Conservation (phyloP, 2,888 invertebrate species). For the Drosophila demipolita region DNA sequence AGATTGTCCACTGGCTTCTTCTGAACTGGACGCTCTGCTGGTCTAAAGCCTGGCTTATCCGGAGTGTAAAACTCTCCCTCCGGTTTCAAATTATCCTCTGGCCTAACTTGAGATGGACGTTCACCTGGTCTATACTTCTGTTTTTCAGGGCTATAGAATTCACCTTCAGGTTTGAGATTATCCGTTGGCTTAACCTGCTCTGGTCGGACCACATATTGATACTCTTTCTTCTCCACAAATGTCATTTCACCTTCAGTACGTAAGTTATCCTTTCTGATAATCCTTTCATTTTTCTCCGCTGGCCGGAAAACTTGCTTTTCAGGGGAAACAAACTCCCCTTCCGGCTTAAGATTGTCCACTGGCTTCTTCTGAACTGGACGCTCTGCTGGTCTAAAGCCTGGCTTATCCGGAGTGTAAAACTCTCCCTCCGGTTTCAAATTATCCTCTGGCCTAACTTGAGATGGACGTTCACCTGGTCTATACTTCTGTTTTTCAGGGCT, state of each 20-base stretch:
- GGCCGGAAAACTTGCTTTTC: slow-evolving; percentile 85
- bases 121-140: slow-evolving; percentile 80
- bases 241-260: slow-evolving; percentile 83
- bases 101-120: slow-evolving; percentile 46
- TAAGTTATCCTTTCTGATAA: slow-evolving; percentile 85
- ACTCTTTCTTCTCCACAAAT: slow-evolving; percentile 80
- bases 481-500: slow-evolving; percentile 80
- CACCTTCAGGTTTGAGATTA: slow-evolving; percentile 86
- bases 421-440: slow-evolving; percentile 87
- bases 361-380: slow-evolving; percentile 67
- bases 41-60: slow-evolving; percentile 29
- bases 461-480: slow-evolving; percentile 84
- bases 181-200: slow-evolving; percentile 86
- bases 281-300: slow-evolving; percentile 84
- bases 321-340: slow-evolving; percentile 85
- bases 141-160: slow-evolving; percentile 79
- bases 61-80: slow-evolving; percentile 86
- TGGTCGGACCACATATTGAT: slow-evolving; percentile 70
- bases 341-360: slow-evolving; percentile 85
- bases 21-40: slow-evolving; percentile 49
- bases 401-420: slow-evolving; percentile 59
- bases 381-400: slow-evolving; percentile 46
- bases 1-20: slow-evolving; percentile 85
- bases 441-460: slow-evolving; percentile 85
- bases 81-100: slow-evolving; percentile 85